phyloP scores from a whole-genome alignment of 2,797 vertebrate species.

The Rachycentron canadum region DNA sequence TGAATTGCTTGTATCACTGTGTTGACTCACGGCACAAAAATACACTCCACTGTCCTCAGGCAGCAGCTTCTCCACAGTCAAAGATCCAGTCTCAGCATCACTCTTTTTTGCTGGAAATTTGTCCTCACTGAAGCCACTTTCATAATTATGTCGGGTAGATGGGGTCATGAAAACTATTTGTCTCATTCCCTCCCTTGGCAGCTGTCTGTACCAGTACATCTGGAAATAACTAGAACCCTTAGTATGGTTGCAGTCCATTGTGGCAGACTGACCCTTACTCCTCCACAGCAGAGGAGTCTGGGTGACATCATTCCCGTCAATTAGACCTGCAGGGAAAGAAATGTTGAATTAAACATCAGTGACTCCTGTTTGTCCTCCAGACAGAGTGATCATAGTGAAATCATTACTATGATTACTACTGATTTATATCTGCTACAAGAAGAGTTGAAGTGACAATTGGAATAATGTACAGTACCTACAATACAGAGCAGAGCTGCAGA shows the following conservation, averaged over 20 bases:
- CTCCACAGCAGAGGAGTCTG: constrained; percentile 51
- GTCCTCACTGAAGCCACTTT: background rate
- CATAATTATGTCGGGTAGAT: background rate
- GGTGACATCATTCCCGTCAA: constrained; percentile 41
- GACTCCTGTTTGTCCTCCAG: no score
- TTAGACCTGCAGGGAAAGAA: constrained; percentile 30
- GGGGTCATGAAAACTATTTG: constrained; percentile 27
- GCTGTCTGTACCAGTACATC: constrained; percentile 79
- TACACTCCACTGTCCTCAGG: constrained; percentile 62
- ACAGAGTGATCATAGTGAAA: no score
- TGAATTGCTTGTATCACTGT: constrained; percentile 56
- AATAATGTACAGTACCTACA: constrained; percentile 7
- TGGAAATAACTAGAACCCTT: fast-evolving
- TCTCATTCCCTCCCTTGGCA: constrained; percentile 56
- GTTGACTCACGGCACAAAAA: constrained; percentile 69
- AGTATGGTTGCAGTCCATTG: constrained; percentile 67
- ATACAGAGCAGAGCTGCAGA: constrained; percentile 25
- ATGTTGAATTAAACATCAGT: no score
- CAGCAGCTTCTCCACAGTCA: constrained; percentile 49
- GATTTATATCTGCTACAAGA: no score
- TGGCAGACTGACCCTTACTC: constrained; percentile 2
- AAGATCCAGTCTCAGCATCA: constrained; percentile 35
- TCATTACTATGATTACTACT: no score
- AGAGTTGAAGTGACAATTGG: no score
- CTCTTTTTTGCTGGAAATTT: constrained; percentile 41